Percentiles rank a stretch among this genome's conserved stretches.
Conservation (phyloP, 2,113 vertebrate genomes). For the Tragelaphus imberbis region DNA sequence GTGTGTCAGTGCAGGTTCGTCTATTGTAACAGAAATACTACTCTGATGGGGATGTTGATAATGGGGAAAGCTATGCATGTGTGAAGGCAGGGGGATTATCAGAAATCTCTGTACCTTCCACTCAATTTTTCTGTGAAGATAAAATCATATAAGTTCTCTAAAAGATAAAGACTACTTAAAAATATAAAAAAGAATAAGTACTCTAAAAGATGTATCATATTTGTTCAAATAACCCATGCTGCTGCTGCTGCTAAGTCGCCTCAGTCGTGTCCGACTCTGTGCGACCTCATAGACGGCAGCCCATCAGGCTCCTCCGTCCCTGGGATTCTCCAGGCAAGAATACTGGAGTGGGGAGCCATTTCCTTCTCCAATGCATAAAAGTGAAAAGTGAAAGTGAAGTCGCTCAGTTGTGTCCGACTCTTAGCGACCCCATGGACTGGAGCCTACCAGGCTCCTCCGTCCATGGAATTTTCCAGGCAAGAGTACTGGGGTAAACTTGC, state of each 20-base stretch:
- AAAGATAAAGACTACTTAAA: background rate
- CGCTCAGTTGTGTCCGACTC: too few species aligned
- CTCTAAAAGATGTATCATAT: background rate
- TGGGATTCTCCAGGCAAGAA: too few species aligned
- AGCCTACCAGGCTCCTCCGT: too few species aligned
- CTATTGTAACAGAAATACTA: background rate
- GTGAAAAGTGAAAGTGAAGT: too few species aligned
- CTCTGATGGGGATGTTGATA: background rate
- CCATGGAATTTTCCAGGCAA: too few species aligned
- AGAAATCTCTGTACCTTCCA: background rate
- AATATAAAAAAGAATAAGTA: background rate
- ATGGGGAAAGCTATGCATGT: background rate
- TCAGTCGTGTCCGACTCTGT: too few species aligned
- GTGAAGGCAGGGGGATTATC: background rate
- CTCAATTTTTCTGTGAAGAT: background rate
- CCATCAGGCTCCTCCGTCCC: too few species aligned
- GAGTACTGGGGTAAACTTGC: background rate
- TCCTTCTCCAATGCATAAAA: too few species aligned
- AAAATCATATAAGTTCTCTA: background rate
- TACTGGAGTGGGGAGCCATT: too few species aligned
- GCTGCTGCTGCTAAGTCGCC: too few species aligned
- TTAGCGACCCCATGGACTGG: too few species aligned
- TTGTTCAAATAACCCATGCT: background rate
- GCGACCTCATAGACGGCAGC: too few species aligned
- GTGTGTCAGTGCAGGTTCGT: background rate